Evolutionary conservation across 2,888 invertebrate species (phyloP), one percentile per base, ranked within the genome.

Genomic region (Dioctria linearis): DNA sequence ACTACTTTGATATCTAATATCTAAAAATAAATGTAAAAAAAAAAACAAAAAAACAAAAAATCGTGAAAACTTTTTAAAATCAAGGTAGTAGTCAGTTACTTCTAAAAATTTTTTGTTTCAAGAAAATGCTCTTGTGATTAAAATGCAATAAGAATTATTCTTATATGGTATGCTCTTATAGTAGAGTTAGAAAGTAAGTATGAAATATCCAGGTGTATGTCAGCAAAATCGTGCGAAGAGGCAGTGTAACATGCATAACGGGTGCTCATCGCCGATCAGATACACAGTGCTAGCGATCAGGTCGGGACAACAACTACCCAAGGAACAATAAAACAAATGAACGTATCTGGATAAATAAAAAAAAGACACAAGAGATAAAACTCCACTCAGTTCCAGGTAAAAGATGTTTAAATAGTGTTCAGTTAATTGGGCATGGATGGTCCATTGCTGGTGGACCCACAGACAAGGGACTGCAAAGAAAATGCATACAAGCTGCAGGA

Each of bases 391-490:
- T 82, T 82, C 82, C 82, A 82, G 78, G 82, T 82, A 82, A 80
- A 82, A 82, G 82, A 80, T 82, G 82, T 82, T 82, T 80, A 82
- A 82, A 82, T 80, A 82, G 80, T 82, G 82, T 80, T 82, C 82
- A 82, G 82, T 82, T 82, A 82, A 82, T 82, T 82, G 82, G 82
- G 54, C 80, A 80, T 51, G 79, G 61, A 78, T 79, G 43, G 67
- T 54, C 66, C 57, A 57, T 54, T 57, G 66, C 51, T 42, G 2
- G 25, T 25, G 67, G 67, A 73, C 66, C 61, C 57, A 66, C 54
- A n/a, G 57, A 67, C 25, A 25, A 67, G 13, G 49, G 49, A 51
- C 39, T 51, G 43, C 13, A 39, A 39, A 67, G 43, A 54, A 79
- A 57, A 57, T 79, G 57, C 66, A 54, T 65, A 13, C 63, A 51